Evolutionary conservation across 30 jellyfish, hydroid and myxozoan species (phyloP).

Genomic region (Pelagia noctiluca): DNA sequence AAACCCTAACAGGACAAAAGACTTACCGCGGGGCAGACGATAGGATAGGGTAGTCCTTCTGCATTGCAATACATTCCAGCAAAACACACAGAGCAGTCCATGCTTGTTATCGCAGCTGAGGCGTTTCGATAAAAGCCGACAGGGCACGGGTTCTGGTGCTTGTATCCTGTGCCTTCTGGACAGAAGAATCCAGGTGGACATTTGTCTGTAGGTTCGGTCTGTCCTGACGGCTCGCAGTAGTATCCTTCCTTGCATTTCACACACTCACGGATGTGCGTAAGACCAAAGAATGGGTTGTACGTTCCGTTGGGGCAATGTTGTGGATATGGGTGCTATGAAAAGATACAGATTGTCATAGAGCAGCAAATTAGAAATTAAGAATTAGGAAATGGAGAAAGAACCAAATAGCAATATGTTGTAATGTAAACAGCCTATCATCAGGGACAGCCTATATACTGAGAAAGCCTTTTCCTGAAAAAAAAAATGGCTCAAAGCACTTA

Average conservation of each 20-base stretch:
- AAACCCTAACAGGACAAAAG: too few relatives aligned
- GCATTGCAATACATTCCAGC: constrained; percentile 94
- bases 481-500: too few relatives aligned
- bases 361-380: background rate
- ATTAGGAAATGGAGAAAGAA: too few relatives aligned
- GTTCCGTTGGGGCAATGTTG: constrained; percentile 98
- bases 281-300: constrained; percentile 77
- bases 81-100: constrained; percentile 92
- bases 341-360: too few relatives aligned
- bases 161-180: constrained; percentile 92
- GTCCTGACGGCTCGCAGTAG: constrained; percentile 98
- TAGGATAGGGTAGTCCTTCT: constrained; percentile 89
- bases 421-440: too few relatives aligned
- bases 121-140: constrained; percentile 95
- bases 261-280: constrained; percentile 84
- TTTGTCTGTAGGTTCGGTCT: constrained; percentile 69
- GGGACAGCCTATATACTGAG: too few relatives aligned
- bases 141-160: constrained; percentile 90
- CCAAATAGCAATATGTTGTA: too few relatives aligned
- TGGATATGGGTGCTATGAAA: constrained; percentile 73
- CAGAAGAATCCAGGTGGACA: constrained; percentile 98
- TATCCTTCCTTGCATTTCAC: constrained; percentile 87
- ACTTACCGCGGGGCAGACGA: constrained; percentile 88
- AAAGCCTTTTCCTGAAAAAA: too few relatives aligned
- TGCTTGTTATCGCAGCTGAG: constrained; percentile 92